A percentile compares a stretch with the other conserved stretches of the same genome.
Evolutionary conservation across 2,113 vertebrate genomes (phyloP).

Genomic region (Neotoma lepida): DNA sequence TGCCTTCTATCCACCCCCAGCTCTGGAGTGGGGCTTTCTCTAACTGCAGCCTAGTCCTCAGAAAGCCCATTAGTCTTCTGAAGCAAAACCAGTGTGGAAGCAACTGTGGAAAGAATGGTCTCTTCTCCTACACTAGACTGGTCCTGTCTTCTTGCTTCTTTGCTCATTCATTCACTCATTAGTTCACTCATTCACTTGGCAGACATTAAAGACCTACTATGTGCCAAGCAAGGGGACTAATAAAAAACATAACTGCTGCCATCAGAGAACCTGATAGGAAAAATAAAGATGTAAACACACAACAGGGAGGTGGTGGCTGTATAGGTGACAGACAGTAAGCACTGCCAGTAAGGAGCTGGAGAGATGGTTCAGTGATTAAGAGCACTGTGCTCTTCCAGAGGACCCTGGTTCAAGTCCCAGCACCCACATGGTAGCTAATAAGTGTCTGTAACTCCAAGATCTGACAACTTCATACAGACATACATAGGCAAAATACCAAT

Average conservation of each 20-base stretch:
- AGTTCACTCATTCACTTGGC: background rate
- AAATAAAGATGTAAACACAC: conserved; percentile 8
- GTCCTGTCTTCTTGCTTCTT: background rate
- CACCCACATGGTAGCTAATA: no score
- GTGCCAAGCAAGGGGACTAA: background rate
- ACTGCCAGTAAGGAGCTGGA: no score
- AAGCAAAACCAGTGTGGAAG: background rate
- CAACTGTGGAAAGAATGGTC: background rate
- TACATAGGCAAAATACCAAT: no score
- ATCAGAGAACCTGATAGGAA: background rate
- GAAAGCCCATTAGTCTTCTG: conserved; percentile 2
- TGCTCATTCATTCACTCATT: background rate
- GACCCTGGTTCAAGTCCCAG: no score
- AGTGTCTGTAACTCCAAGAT: no score
- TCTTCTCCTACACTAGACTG: background rate
- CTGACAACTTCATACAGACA: no score
- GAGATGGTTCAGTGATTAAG: no score
- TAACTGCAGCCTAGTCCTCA: background rate
- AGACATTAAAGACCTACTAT: conserved; percentile 5
- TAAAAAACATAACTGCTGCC: conserved; percentile 1
- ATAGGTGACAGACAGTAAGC: background rate
- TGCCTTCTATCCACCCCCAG: background rate
- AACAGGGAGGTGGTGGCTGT: background rate
- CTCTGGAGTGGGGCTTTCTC: background rate
- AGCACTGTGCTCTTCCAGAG: no score